Evolutionary conservation across 2,888 invertebrate species (phyloP).

Genomic region (Lagria hirta): DNA sequence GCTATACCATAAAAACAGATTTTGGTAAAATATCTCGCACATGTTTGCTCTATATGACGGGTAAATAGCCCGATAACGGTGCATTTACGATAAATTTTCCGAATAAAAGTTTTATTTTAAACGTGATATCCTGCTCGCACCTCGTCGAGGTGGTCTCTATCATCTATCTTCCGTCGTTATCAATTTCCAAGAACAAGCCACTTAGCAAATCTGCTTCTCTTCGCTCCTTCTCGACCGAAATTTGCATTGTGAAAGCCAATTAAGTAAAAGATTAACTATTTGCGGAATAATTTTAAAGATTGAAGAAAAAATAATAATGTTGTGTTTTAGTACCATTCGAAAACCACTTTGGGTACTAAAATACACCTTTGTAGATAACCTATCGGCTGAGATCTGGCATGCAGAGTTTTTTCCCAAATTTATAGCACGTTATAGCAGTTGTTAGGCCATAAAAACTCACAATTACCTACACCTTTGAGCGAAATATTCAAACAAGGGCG

Average conservation of each 20-base stretch:
- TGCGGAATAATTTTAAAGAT: too few relatives aligned
- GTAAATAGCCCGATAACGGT: slow-evolving; percentile 9
- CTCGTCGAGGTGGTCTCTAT: slow-evolving; percentile 17
- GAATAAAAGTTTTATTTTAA: slow-evolving; percentile 2
- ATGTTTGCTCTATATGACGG: slow-evolving; percentile 12
- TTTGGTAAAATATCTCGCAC: slow-evolving; percentile 16
- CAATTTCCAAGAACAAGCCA: slow-evolving; percentile 17
- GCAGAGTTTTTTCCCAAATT: too few relatives aligned
- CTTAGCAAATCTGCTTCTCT: slow-evolving; percentile 10
- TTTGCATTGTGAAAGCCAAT: slow-evolving; percentile 14
- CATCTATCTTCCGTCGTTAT: slow-evolving; percentile 13
- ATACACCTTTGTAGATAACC: too few relatives aligned
- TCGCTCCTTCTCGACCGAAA: slow-evolving; percentile 7
- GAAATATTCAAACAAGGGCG: too few relatives aligned
- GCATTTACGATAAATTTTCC: slow-evolving; percentile 15
- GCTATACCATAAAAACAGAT: slow-evolving; percentile 13
- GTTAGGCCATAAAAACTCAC: too few relatives aligned
- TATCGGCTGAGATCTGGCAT: too few relatives aligned
- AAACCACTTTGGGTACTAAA: too few relatives aligned
- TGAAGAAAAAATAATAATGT: too few relatives aligned
- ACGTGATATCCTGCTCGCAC: slow-evolving; percentile 15
- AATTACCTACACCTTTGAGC: too few relatives aligned
- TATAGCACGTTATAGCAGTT: too few relatives aligned
- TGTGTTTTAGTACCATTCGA: too few relatives aligned
- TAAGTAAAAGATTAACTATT: too few relatives aligned